Base-by-base conservation (phyloP, 2,113 vertebrate species). In the Acanthochromis polyacanthus region DNA sequence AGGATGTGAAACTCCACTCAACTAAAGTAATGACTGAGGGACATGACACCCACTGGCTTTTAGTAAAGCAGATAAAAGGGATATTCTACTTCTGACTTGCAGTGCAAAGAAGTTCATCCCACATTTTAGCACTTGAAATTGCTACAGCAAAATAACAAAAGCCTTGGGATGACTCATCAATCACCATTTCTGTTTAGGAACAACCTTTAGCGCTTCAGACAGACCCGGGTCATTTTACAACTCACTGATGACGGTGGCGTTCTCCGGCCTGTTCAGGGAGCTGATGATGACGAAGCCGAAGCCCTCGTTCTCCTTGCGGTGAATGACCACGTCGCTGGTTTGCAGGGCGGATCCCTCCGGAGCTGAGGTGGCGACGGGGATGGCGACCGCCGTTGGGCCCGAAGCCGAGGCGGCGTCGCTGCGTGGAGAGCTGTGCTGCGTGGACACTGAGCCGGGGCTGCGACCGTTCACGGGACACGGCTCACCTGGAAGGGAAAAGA, bases 281-380 rank as follows among this genome's bases (percentile, higher is more conserved):
- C 98, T 99, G 94, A 99, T 99, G 95, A 99, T 99, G 70, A 99
- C 98, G 5, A 99, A 99, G 75, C 98, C 98, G 0, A 99, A 99
- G 66, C 98, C 98, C 64, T 99, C 98, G 0, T 97, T 99, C 87
- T 99, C 98, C 77, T 99, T 99, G 82, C 98, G 98, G 66, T 99
- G 96, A 84, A 99, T 99, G 65, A 99, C 89, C 45, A 99, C 97
- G 0, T 99, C 97, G 0, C 95, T 98, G 86, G 96, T 97, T 75
- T 96, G 97, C 82, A 97, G 88, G 92, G 95, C 10, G 2, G 96
- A 94, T 81, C 95, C 96, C 80, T 98, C 97, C 0, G 95, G 94
- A 0, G 95, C 93, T 0, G 95, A 95, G 40, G 90, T 64, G 45
- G 78, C 52, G 3, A 61, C 4, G 0, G 84, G 67, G 52, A 68